phyloP scores from a whole-genome alignment of 2,113 vertebrate species.

The Cinclus mexicanus region DNA sequence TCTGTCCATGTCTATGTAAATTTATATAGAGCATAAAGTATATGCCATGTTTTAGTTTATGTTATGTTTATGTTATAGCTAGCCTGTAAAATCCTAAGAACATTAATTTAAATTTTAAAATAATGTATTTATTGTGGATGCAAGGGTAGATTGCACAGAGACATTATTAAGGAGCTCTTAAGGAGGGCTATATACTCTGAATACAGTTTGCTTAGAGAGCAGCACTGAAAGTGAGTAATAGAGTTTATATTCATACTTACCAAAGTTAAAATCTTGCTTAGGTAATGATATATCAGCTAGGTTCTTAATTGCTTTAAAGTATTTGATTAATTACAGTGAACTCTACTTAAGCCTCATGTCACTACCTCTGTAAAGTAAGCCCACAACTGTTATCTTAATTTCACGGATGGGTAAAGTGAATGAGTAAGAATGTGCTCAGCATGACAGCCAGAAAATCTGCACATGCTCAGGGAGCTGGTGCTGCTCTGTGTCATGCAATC shows the following conservation, averaged over 20 bases:
- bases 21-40: neutral
- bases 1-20: neutral
- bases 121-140: neutral
- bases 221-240: neutral
- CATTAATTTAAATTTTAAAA: neutral
- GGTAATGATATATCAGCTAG: neutral
- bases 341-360: neutral
- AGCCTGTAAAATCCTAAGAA: neutral
- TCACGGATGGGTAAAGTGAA: conserved; percentile 15
- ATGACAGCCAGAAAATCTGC: neutral
- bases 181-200: neutral
- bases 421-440: neutral
- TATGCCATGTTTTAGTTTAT: neutral
- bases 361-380: neutral
- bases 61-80: neutral
- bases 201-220: neutral
- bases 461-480: neutral
- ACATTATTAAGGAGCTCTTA: neutral
- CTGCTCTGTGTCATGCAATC: accelerated
- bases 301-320: conserved; percentile 15
- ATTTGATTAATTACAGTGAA: conserved; percentile 29
- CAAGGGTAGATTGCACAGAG: neutral
- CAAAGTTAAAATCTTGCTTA: neutral
- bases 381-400: conserved; percentile 17
- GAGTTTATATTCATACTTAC: neutral